Evolutionary conservation across 2,888 invertebrate genomes (phyloP), one percentile per base, ranked within the genome.

Genomic region (Drosophila putrida): DNA sequence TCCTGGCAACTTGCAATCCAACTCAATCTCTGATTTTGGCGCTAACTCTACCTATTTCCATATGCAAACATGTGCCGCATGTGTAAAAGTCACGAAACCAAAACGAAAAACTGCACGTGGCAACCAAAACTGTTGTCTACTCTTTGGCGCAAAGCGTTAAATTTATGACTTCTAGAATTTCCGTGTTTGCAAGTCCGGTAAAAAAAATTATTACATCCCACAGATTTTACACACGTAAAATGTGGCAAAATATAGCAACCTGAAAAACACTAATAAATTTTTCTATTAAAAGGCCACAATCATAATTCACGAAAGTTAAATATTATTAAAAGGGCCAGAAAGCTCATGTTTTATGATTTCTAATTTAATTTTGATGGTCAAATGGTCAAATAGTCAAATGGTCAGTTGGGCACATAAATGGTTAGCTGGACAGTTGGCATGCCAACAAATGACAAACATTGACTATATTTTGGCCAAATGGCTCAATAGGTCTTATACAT

Each of bases 151-250:
- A 80, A 76, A 79, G 66, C 85, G 74, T 62, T 51, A 68, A 88
- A 85, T 85, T 85, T 89, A 89, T 85, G 89, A 74, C 86, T 75
- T 57, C 66, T 67, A 71, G 71, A 71, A 81, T 82, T 89, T 81
- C 78, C 76, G 76, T 78, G 84, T 78, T 84, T 59, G 78, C 87
- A 78, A 72, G 66, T 86, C 75, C 50, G 60, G 43, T 62, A 64
- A 65, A 49, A 67, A 51, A 49, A 44, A 62, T 36, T 68, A 69
- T 68, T 53, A 64, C 63, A 64, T 57, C 39, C 54, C 27, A 61
- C 67, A 69, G 69, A 68, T 63, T 80, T 83, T 39, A 55, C 75
- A 71, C 73, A 80, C 69, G 62, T 79, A 73, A 70, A 63, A 46
- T 39, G 51, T 31, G 36, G 33, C 39, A 60, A 68, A 61, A 60